Base-by-base conservation (phyloP, 2,888 invertebrate genomes). In the Drosophila picticornis region DNA sequence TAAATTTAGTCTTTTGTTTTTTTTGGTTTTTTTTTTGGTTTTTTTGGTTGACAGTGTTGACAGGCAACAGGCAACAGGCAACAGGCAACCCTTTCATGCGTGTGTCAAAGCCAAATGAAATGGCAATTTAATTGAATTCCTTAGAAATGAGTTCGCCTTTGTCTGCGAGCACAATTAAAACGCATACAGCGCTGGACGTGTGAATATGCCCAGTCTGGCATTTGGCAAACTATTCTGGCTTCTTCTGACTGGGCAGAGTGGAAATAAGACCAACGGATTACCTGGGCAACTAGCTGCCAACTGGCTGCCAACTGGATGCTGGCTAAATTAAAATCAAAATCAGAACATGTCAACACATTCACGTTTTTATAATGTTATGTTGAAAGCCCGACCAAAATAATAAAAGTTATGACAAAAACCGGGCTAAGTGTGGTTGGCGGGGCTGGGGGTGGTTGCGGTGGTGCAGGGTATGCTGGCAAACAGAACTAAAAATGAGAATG, bases 321-420 rank as follows among this genome's bases (percentile, higher is more conserved):
- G 40, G 72, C 32, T 71, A 76, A 74, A 75, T 84, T 81, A 70
- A 81, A 87, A 76, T 88, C 83, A 69, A 85, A 88, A 84, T 87
- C 88, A 82, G 82, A 82, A 84, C 84, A 82, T 88, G 84, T 84
- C 88, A 84, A 84, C 85, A 78, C 70, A 74, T 61, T 64, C 72
- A 81, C 69, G 80, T 81, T 77, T 81, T 25, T 36, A 25, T 36
- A 34, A 53, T 79, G 72, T 84, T 79, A 81, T 76, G 82, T 78
- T 78, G 74, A 70, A 73, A 83, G 81, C 75, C 79, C 72, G 79
- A 79, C 71, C 80, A 77, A 75, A 73, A 84, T 80, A 73, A 72
- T 80, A 88, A 84, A 74, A 71, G 52, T 62, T 70, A 60, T 64
- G 5, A 4, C n/a, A 25, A 48, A 31, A 27, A 19, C 9, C 9